Base-by-base conservation (phyloP, 2,113 vertebrate species). In the Pongo pygmaeus region DNA sequence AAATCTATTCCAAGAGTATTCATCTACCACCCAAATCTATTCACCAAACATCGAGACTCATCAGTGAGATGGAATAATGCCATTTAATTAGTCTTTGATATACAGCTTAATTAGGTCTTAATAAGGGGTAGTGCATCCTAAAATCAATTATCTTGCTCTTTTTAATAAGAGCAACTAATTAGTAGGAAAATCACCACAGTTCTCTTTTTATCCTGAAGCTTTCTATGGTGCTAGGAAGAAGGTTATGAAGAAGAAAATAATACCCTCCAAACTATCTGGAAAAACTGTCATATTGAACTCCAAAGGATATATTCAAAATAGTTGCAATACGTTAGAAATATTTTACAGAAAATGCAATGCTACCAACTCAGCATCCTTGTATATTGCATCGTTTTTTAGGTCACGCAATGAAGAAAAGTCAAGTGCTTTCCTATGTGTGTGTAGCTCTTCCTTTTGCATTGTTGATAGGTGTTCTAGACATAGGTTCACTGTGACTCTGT, bases 61-160 rank as follows among this genome's bases (percentile, higher is more conserved):
- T 99, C 99, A 99, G 98, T 98, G 98, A 98, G 98, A 99, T 99
- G 98, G 98, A 99, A 99, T 98, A 99, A 99, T 99, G 98, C 98
- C 98, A 99, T 99, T 99, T 99, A 99, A 99, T 99, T 99, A 99
- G 98, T 98, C 98, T 99, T 99, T 99, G 98, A 99, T 99, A 99
- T 99, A 99, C 99, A 99, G 98, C 98, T 99, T 99, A 99, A 99
- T 99, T 99, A 99, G 99, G 98, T 98, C 98, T 98, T 99, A 99
- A 99, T 99, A 99, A 99, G 98, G 98, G 98, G 98, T 99, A 99
- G 98, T 98, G 98, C 98, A 99, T 98, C 98, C 98, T 98, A 98
- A 99, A 99, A 99, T 99, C 99, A 99, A 99, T 99, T 99, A 99
- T 99, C 98, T 99, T 97, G 40, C 98, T 99, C 98, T 97, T 98